Evolutionary conservation across 2,797 vertebrate species (phyloP).

Genomic region (Serranus cabrilla): DNA sequence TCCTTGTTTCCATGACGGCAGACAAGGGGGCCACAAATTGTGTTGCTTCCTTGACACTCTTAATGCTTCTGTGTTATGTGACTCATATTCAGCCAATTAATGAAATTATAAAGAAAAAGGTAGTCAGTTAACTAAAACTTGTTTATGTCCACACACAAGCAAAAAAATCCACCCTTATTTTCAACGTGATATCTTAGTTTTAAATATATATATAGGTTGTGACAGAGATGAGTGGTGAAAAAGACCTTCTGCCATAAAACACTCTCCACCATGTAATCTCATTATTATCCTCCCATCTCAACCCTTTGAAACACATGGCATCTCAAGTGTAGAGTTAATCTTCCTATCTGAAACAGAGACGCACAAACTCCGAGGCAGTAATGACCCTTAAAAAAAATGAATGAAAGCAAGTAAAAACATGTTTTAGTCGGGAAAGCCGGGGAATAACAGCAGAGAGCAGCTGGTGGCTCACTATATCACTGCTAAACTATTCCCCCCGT

Average conservation of each 20-base stretch:
- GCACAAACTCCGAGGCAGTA: slow-evolving; percentile 44
- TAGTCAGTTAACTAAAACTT: background rate
- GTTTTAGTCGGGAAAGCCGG: slow-evolving; percentile 59
- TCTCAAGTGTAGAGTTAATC: slow-evolving; percentile 73
- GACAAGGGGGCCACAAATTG: slow-evolving; percentile 88
- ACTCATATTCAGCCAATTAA: slow-evolving; percentile 79
- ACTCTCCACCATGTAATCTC: slow-evolving; percentile 63
- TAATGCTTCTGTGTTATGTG: slow-evolving; percentile 89
- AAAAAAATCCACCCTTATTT: slow-evolving; percentile 9
- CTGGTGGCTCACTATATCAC: slow-evolving; percentile 78
- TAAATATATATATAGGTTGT: slow-evolving; percentile 43
- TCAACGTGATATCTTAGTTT: slow-evolving; percentile 8
- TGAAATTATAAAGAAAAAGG: slow-evolving; percentile 44
- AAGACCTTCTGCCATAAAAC: slow-evolving; percentile 61
- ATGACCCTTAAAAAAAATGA: slow-evolving; percentile 51
- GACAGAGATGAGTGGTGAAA: slow-evolving; percentile 44
- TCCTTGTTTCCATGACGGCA: slow-evolving; percentile 94
- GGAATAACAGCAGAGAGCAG: slow-evolving; percentile 78
- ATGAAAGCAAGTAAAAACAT: slow-evolving; percentile 67
- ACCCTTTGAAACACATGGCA: slow-evolving; percentile 69
- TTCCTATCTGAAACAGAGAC: slow-evolving; percentile 62
- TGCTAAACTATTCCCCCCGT: slow-evolving; percentile 77
- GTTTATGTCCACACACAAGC: background rate
- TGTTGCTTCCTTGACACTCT: slow-evolving; percentile 88
- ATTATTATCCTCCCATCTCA: slow-evolving; percentile 65